A percentile compares a stretch with the other conserved stretches of the same genome.
Evolutionary conservation across 2,797 vertebrate genomes (phyloP).

Genomic region (Dicrostonyx torquatus): DNA sequence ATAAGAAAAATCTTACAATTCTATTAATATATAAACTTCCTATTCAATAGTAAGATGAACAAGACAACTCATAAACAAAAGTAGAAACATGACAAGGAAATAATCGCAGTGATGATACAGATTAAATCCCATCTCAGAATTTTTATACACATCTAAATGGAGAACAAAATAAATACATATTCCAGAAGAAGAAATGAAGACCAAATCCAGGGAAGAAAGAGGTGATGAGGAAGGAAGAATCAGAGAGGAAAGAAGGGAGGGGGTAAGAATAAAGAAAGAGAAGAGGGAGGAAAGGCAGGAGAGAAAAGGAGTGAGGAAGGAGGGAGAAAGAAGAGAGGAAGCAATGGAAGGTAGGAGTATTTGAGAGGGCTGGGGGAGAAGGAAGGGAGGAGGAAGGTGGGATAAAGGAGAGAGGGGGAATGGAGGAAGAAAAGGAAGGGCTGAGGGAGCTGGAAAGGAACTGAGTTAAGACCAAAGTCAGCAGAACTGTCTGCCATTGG

Average conservation of each 20-base stretch:
- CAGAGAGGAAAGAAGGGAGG: not conserved
- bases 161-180: not conserved
- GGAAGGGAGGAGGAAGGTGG: not conserved
- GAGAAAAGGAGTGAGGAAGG: not conserved
- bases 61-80: not conserved
- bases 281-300: no score
- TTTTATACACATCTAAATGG: not conserved
- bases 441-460: not conserved
- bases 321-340: no score
- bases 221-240: not conserved
- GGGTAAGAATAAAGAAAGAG: rapidly evolving
- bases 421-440: not conserved
- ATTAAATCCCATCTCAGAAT: not conserved
- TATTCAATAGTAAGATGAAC: not conserved
- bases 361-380: not conserved
- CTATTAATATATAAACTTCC: not conserved
- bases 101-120: not conserved
- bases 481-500: not conserved
- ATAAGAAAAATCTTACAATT: not conserved
- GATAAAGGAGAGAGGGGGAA: not conserved
- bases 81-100: not conserved
- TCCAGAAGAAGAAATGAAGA: not conserved
- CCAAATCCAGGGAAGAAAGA: no score
- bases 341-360: rapidly evolving
- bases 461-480: no score